Percentiles rank a stretch among this genome's conserved stretches.
Evolutionary conservation across 2,797 vertebrate species (phyloP).

Genomic region (Menidia menidia): DNA sequence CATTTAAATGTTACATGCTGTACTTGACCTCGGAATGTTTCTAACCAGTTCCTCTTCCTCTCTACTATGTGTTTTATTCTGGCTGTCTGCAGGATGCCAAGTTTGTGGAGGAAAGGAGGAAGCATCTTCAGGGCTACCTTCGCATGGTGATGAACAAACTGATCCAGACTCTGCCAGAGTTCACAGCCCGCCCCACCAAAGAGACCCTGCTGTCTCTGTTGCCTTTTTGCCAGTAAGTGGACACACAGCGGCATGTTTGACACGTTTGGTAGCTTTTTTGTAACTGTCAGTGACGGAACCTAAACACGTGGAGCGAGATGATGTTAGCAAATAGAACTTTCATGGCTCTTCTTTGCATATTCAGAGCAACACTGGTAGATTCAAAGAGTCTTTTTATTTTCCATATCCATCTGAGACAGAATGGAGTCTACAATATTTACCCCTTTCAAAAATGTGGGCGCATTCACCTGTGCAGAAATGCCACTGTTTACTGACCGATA

Average conservation of each 20-base stretch:
- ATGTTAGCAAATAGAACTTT: background rate
- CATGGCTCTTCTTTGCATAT: background rate
- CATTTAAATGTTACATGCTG: background rate
- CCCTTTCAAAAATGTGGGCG: background rate
- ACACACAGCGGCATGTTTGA: conserved; percentile 10
- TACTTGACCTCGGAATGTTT: background rate
- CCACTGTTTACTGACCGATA: background rate
- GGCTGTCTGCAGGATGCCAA: conserved; percentile 89
- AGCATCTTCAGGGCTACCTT: conserved; percentile 95
- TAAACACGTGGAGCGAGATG: background rate
- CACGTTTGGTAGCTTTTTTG: background rate
- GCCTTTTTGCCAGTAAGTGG: conserved; percentile 96
- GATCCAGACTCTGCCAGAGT: conserved; percentile 94
- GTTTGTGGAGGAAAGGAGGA: conserved; percentile 96
- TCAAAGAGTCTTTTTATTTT: background rate
- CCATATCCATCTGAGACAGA: background rate
- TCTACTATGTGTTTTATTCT: background rate
- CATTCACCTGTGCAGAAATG: background rate
- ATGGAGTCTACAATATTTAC: conserved; percentile 2
- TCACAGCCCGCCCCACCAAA: conserved; percentile 90
- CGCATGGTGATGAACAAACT: conserved; percentile 97
- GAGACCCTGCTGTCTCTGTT: conserved; percentile 92
- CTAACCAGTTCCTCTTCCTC: background rate
- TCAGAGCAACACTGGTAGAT: background rate
- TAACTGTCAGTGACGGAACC: background rate